A percentile compares a stretch with the other conserved stretches of the same genome.
These are phyloP conservation scores for Anarrhichthys ocellatus DNA, from an alignment of 2,113 vertebrate genomes.

Conservation along the genomic window DNA sequence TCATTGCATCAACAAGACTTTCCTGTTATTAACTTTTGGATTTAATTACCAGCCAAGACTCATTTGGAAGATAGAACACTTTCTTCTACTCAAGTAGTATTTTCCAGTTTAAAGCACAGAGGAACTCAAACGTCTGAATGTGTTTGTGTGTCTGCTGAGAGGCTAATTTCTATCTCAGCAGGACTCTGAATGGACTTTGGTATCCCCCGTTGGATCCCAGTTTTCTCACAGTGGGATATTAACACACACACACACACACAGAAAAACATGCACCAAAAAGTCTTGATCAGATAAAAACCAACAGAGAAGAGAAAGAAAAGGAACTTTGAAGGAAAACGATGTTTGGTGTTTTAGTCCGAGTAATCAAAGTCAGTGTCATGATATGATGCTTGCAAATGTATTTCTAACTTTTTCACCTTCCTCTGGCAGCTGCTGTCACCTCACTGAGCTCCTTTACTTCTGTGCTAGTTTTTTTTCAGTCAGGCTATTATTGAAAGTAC, in stretches of 20 bases:
- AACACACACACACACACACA: not conserved
- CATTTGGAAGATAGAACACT: conserved; percentile 21
- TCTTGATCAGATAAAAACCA: not conserved
- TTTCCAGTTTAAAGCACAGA: not conserved
- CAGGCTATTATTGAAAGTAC: not conserved
- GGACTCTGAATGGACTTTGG: conserved; percentile 36
- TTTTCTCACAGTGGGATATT: conserved; percentile 36
- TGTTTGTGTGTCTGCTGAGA: not conserved
- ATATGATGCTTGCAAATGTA: conserved; percentile 22
- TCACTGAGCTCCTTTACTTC: not conserved
- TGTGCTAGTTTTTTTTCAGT: not conserved
- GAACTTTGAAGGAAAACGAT: not conserved
- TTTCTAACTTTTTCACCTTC: conserved; percentile 24
- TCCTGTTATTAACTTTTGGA: conserved; percentile 23
- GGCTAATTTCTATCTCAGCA: conserved; percentile 35
- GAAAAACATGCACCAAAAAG: not conserved
- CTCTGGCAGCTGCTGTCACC: conserved; percentile 3
- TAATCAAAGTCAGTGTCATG: conserved; percentile 2
- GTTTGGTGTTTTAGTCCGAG: conserved; percentile 12
- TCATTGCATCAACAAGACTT: conserved; percentile 19
- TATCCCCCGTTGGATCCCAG: not conserved
- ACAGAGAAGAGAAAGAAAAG: not conserved
- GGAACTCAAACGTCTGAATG: not conserved
- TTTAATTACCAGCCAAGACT: conserved; percentile 41
- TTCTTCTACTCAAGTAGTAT: not conserved